Conservation (phyloP, 2,888 invertebrate species). For the Cheilosia soror region DNA sequence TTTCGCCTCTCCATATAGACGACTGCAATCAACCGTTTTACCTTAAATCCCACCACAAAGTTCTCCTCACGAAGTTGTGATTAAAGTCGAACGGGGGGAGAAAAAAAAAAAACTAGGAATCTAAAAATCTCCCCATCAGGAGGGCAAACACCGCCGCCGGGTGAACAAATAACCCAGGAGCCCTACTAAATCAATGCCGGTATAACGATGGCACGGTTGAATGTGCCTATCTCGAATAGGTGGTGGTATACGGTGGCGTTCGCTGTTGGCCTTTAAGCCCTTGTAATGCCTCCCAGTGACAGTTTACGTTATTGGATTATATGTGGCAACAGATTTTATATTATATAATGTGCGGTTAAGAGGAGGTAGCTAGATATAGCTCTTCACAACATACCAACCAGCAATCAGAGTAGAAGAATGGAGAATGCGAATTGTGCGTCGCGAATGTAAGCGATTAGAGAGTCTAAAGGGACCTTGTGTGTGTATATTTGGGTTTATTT, state of each 20-base stretch:
- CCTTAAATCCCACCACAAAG: conserved; percentile 71
- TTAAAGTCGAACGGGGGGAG: conserved; percentile 15
- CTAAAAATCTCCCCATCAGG: conserved; percentile 46
- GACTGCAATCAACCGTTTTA: conserved; percentile 70
- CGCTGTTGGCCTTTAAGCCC: conserved; percentile 57
- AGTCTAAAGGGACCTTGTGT: conserved; percentile 28
- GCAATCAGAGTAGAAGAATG: conserved; percentile 20
- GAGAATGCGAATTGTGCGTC: background rate
- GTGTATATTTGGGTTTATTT: conserved; percentile 26
- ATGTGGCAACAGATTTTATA: conserved; percentile 68
- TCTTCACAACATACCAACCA: conserved; percentile 13
- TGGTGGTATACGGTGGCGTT: conserved; percentile 10
- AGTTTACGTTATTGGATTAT: conserved; percentile 74
- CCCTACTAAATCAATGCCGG: conserved; percentile 62
- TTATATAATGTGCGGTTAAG: conserved; percentile 62
- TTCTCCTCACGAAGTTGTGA: conserved; percentile 42
- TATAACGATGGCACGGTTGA: conserved; percentile 28
- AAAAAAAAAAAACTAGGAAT: background rate
- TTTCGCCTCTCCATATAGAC: conserved; percentile 4
- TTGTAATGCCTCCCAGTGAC: conserved; percentile 72
- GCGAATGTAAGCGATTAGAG: conserved; percentile 56
- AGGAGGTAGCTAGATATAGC: conserved; percentile 37
- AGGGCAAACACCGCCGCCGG: conserved; percentile 25
- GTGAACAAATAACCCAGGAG: conserved; percentile 69
- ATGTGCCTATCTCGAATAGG: conserved; percentile 25